Percentiles rank a stretch among this genome's conserved stretches.
These are phyloP conservation scores for Xestia ashworthii DNA, from an alignment of 2,888 invertebrate genomes.

Conservation along the genomic window DNA sequence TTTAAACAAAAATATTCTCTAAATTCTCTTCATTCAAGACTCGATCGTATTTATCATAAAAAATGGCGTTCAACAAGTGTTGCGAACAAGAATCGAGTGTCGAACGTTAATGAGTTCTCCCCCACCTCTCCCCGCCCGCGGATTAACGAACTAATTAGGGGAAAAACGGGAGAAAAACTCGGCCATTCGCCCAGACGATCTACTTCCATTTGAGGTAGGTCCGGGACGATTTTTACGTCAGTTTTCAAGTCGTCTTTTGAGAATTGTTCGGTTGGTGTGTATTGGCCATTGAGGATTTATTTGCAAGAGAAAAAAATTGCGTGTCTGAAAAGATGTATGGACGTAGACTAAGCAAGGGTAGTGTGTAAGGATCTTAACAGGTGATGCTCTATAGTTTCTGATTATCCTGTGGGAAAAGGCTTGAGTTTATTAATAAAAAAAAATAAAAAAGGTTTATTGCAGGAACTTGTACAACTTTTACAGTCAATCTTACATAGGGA, in stretches of 20 bases:
- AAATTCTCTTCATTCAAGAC: conserved; percentile 37
- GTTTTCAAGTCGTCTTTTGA: conserved; percentile 83
- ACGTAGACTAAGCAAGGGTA: too few species aligned
- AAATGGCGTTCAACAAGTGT: conserved; percentile 67
- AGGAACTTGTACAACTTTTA: too few species aligned
- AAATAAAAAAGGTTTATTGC: too few species aligned
- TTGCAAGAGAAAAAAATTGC: background rate
- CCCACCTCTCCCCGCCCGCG: conserved; percentile 60
- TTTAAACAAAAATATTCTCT: conserved; percentile 17
- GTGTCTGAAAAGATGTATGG: background rate
- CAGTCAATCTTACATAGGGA: too few species aligned
- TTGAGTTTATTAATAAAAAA: background rate
- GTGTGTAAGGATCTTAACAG: too few species aligned
- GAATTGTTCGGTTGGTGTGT: conserved; percentile 63
- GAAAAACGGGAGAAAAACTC: conserved; percentile 80
- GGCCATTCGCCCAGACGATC: conserved; percentile 74
- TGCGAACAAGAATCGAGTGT: conserved; percentile 65
- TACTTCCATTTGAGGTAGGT: conserved; percentile 86
- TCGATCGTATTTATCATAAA: conserved; percentile 64
- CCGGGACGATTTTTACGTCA: conserved; percentile 89
- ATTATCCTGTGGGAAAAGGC: background rate
- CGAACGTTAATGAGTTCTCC: conserved; percentile 68
- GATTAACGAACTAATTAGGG: conserved; percentile 88
- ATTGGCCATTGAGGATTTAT: conserved; percentile 70
- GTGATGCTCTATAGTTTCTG: background rate